phyloP scores from a whole-genome alignment of 2,888 invertebrate species.

The Helobdella robusta region DNA sequence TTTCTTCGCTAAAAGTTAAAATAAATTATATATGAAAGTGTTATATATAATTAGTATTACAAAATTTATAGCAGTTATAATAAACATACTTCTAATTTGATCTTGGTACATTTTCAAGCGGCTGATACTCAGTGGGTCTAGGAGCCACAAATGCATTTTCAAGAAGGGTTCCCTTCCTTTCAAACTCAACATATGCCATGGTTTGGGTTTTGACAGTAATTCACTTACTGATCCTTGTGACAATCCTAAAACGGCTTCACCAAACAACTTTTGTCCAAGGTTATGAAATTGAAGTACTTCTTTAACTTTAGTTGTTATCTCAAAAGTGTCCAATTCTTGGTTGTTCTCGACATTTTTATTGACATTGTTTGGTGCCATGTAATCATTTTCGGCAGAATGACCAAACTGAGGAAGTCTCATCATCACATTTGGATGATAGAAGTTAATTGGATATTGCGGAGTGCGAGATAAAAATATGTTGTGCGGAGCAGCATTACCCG shows the following conservation, averaged over 20 bases:
- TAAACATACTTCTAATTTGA: conserved; percentile 45
- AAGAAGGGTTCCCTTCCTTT: conserved; percentile 73
- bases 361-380: conserved; percentile 15
- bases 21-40: background rate
- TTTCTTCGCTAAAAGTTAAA: conserved; percentile 28
- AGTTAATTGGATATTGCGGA: conserved; percentile 25
- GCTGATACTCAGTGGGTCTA: conserved; percentile 83
- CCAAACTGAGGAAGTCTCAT: conserved; percentile 22
- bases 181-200: conserved; percentile 97
- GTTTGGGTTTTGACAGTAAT: conserved; percentile 90
- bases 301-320: conserved; percentile 90
- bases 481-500: no score
- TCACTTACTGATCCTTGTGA: conserved; percentile 90
- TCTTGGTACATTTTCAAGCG: conserved; percentile 61
- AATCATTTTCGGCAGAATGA: conserved; percentile 1
- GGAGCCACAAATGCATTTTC: conserved; percentile 75
- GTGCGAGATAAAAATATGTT: conserved; percentile 32
- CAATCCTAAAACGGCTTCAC: conserved; percentile 88
- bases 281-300: conserved; percentile 91
- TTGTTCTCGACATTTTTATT: conserved; percentile 51
- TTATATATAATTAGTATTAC: no score
- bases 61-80: background rate
- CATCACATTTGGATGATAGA: conserved; percentile 12
- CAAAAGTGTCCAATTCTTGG: conserved; percentile 88
- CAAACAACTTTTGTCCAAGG: conserved; percentile 93